Percentiles rank a stretch among this genome's conserved stretches.
These are phyloP conservation scores for Cephus pygmeus DNA, from an alignment of 2,888 invertebrate species.

Conservation along the genomic window DNA sequence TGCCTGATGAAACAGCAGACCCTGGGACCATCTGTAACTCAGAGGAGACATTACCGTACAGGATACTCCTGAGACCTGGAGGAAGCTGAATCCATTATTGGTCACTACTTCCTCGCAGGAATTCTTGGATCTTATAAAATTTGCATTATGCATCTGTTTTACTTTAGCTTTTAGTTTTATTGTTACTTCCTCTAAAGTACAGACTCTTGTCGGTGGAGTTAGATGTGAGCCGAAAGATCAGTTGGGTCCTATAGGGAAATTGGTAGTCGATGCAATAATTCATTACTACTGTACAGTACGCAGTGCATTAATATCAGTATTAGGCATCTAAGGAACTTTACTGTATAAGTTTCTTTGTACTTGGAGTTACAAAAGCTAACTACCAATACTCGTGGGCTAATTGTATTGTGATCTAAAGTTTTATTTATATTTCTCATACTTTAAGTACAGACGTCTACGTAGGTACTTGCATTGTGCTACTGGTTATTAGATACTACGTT, in stretches of 20 bases:
- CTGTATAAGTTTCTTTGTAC: not conserved
- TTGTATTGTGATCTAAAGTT: not conserved
- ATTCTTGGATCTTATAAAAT: not conserved
- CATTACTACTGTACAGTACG: not conserved
- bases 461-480: not conserved
- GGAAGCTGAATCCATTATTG: not conserved
- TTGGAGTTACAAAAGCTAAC: not conserved
- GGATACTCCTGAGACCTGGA: not conserved
- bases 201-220: not conserved
- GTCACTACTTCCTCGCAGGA: not conserved
- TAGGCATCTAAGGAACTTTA: not conserved
- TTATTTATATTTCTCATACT: not conserved
- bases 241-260: not conserved
- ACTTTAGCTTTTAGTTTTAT: not conserved
- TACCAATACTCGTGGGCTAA: not conserved
- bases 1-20: conserved; percentile 85
- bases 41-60: not conserved
- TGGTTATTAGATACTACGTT: not conserved
- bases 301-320: not conserved
- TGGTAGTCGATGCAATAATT: not conserved
- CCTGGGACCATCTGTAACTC: conserved; percentile 82
- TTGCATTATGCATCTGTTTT: not conserved
- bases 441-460: not conserved
- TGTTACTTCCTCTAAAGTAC: not conserved
- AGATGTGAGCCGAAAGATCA: not conserved